phyloP scores from a whole-genome alignment of 2,113 vertebrate species.

The Tor tambroides region DNA sequence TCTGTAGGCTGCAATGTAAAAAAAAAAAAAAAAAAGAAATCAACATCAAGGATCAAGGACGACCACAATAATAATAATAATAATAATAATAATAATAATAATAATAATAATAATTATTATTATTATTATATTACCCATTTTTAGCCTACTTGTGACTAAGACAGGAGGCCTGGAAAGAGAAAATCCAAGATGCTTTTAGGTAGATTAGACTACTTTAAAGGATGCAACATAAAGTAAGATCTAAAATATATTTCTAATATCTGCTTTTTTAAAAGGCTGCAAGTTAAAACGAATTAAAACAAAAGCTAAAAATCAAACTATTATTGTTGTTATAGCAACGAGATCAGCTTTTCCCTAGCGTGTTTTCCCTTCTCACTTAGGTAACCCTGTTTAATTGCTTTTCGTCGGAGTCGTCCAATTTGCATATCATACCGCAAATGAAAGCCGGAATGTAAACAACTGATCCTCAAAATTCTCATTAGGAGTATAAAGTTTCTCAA shows the following conservation, averaged over 20 bases:
- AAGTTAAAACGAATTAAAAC: background rate
- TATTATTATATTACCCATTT: background rate
- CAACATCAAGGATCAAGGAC: no score
- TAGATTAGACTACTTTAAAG: background rate
- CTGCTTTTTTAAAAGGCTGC: background rate
- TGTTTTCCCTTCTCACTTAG: slow-evolving; percentile 68
- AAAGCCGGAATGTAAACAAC: slow-evolving; percentile 20
- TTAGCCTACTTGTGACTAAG: background rate
- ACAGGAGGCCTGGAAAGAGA: background rate
- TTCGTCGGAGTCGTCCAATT: slow-evolving; percentile 62
- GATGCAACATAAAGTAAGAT: background rate
- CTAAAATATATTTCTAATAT: background rate
- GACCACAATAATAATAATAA: background rate
- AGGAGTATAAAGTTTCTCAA: background rate
- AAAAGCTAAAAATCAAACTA: background rate
- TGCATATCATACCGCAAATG: slow-evolving; percentile 57
- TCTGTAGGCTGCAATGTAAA: background rate
- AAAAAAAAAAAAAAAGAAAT: no score
- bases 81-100: background rate
- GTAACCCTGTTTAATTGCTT: slow-evolving; percentile 70
- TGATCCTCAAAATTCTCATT: slow-evolving; percentile 37
- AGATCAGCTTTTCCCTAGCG: slow-evolving; percentile 52
- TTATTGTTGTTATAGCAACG: slow-evolving; percentile 73
- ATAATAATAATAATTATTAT: background rate
- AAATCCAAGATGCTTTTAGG: background rate